A percentile compares a stretch with the other conserved stretches of the same genome.
Evolutionary conservation across 2,797 vertebrate genomes (phyloP).

Genomic region (Cynopterus sphinx): DNA sequence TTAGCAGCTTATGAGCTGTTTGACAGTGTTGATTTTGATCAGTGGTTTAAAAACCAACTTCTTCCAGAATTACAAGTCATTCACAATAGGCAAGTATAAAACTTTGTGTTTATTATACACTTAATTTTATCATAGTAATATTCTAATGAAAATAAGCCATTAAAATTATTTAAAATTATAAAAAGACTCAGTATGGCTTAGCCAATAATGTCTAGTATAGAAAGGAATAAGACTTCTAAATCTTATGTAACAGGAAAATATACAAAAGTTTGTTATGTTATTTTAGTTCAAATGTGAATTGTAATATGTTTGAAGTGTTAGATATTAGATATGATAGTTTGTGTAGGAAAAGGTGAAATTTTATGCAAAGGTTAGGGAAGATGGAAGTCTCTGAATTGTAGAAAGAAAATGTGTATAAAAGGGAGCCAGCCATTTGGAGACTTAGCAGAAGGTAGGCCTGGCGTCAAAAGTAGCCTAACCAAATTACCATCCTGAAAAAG

Average conservation of each 20-base stretch:
- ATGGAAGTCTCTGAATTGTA: not conserved
- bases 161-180: not conserved
- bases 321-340: not conserved
- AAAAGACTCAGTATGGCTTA: not conserved
- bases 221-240: slow-evolving; percentile 15
- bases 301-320: not conserved
- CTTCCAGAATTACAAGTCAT: slow-evolving; percentile 95
- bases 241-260: not conserved
- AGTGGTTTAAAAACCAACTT: slow-evolving; percentile 98
- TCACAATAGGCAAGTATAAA: slow-evolving; percentile 92
- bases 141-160: not conserved
- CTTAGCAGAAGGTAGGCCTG: not conserved
- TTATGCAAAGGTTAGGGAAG: not conserved
- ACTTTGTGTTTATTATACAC: slow-evolving; percentile 12
- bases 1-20: slow-evolving; percentile 97
- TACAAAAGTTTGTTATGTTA: not conserved
- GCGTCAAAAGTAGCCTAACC: not conserved
- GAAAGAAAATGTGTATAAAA: not conserved
- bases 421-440: not conserved
- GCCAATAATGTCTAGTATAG: not conserved
- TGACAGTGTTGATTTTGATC: slow-evolving; percentile 98
- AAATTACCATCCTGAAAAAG: not conserved
- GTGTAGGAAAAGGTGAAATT: not conserved
- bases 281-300: slow-evolving; percentile 31
- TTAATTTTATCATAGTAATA: slow-evolving; percentile 41